Evolutionary conservation across 2,888 invertebrate genomes (phyloP).

Genomic region (Maniola hyperantus): DNA sequence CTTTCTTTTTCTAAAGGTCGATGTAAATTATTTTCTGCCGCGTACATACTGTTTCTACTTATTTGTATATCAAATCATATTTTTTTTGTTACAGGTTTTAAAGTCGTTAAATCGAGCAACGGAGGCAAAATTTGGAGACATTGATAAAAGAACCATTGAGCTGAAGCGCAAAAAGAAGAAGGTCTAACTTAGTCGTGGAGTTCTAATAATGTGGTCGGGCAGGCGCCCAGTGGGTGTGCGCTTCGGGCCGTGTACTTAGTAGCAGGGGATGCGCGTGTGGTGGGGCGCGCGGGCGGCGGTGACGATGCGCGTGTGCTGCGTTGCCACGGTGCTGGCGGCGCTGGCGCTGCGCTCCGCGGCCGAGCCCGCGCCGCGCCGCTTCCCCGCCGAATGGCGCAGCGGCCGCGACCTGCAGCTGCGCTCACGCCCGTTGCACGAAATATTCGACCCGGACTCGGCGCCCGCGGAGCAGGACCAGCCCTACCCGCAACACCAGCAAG

Average conservation of each 20-base stretch:
- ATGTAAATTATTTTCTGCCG: no score
- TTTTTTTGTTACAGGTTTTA: conserved; percentile 52
- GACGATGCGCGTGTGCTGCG: conserved; percentile 75
- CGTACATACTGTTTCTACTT: no score
- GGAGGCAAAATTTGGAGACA: background rate
- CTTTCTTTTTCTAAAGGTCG: no score
- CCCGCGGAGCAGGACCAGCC: conserved; percentile 46
- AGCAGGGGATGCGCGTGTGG: conserved; percentile 66
- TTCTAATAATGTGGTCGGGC: conserved; percentile 74
- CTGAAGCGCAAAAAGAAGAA: conserved; percentile 47
- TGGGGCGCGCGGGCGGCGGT: conserved; percentile 62
- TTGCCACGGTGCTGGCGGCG: conserved; percentile 70
- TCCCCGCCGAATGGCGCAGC: conserved; percentile 62
- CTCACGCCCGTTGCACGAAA: conserved; percentile 66
- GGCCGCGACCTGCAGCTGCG: conserved; percentile 58
- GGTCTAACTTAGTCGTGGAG: conserved; percentile 28
- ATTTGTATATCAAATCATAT: background rate
- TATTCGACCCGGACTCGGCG: conserved; percentile 67
- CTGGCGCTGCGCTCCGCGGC: conserved; percentile 70
- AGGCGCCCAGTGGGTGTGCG: conserved; percentile 65
- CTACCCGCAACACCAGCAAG: conserved; percentile 52
- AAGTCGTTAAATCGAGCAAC: conserved; percentile 22
- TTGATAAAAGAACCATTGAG: conserved; percentile 39
- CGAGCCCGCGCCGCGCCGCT: conserved; percentile 67
- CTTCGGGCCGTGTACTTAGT: conserved; percentile 71